Evolutionary conservation across 1,140 invertebrate species (phyloP).

Genomic region (Eumeta japonica): DNA sequence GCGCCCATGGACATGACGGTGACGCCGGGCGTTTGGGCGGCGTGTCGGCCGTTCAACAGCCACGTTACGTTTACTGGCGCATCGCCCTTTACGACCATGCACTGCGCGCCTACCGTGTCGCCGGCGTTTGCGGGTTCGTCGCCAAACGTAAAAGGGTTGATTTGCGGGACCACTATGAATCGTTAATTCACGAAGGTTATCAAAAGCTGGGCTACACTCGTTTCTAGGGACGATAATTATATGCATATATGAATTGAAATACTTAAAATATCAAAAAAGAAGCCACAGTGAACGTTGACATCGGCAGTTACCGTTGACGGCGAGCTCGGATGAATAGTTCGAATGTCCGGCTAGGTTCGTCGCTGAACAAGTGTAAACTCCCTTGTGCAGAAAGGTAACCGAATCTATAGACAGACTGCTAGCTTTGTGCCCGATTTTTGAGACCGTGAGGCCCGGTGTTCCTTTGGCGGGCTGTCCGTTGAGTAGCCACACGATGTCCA

Average conservation of each 20-base stretch:
- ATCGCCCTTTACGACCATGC: slow-evolving; percentile 60
- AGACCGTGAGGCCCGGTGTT: slow-evolving; percentile 50
- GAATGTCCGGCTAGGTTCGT: slow-evolving; percentile 65
- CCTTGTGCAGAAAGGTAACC: slow-evolving; percentile 66
- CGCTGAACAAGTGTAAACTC: slow-evolving; percentile 72
- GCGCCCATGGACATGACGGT: slow-evolving; percentile 61
- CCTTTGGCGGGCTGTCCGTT: slow-evolving; percentile 55
- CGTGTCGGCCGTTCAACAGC: slow-evolving; percentile 41
- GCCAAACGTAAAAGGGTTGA: slow-evolving; percentile 58
- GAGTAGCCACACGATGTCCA: slow-evolving; percentile 69
- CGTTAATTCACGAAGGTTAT: too few species aligned
- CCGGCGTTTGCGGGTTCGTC: slow-evolving; percentile 60
- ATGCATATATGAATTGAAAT: not conserved
- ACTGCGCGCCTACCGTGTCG: slow-evolving; percentile 58
- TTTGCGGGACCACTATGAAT: slow-evolving; percentile 56
- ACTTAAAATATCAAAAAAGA: slow-evolving; percentile 3
- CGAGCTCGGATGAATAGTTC: slow-evolving; percentile 62
- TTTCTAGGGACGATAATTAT: slow-evolving; percentile 52
- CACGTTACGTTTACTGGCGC: slow-evolving; percentile 53
- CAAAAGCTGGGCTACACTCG: too few species aligned
- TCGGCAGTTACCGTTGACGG: slow-evolving; percentile 62
- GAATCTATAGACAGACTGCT: slow-evolving; percentile 73
- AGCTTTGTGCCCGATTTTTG: slow-evolving; percentile 60
- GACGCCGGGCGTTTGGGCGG: slow-evolving; percentile 27
- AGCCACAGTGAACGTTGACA: not conserved